A percentile compares a stretch with the other conserved stretches of the same genome.
phyloP scores from a whole-genome alignment of 2,113 vertebrate genomes.

The Aepyceros melampus region DNA sequence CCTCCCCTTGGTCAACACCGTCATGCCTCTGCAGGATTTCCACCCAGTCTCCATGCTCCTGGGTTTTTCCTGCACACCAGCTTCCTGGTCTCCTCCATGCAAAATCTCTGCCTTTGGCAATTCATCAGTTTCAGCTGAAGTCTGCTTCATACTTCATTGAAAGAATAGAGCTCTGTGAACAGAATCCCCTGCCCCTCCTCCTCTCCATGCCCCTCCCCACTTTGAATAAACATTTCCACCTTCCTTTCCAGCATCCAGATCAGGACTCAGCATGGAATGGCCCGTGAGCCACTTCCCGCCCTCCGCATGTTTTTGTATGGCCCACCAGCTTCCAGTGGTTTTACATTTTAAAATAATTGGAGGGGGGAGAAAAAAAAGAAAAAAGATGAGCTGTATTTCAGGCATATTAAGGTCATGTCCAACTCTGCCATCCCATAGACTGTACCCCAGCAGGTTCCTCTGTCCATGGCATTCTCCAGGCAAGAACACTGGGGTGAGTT shows the following conservation, averaged over 20 bases:
- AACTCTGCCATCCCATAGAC: background rate
- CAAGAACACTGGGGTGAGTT: background rate
- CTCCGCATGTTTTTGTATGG: rapidly evolving
- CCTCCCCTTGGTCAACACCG: background rate
- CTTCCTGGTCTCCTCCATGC: background rate
- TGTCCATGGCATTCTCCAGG: background rate
- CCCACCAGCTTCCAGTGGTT: background rate
- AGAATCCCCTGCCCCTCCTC: no score
- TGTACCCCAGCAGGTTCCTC: background rate
- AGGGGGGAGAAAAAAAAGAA: background rate
- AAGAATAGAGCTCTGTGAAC: background rate
- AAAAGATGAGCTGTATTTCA: background rate
- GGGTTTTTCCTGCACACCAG: background rate
- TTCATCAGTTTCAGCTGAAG: background rate
- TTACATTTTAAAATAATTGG: background rate
- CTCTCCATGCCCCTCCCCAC: rapidly evolving
- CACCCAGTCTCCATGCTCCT: background rate
- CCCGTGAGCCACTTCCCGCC: rapidly evolving
- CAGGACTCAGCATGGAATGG: background rate
- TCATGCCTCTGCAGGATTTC: background rate
- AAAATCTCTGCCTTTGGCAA: background rate
- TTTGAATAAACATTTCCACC: background rate
- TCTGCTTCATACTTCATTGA: background rate
- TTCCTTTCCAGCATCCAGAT: background rate
- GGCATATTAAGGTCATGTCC: background rate